These are phyloP conservation scores for Sigmodon hispidus DNA, from an alignment of 2,113 vertebrate species.

Conservation along the genomic window DNA sequence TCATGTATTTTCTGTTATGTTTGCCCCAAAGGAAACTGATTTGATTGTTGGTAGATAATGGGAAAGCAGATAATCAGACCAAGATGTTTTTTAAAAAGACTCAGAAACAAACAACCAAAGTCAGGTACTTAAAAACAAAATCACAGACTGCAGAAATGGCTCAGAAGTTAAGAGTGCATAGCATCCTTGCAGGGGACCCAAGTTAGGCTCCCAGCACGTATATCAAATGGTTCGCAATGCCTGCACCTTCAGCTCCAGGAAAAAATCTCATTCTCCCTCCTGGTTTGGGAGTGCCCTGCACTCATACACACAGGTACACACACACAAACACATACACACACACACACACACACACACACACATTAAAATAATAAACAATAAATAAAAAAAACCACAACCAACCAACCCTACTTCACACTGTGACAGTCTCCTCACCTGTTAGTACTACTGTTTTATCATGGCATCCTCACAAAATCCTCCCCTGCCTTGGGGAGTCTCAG, in stretches of 20 bases:
- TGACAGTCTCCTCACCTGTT: background rate
- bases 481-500: background rate
- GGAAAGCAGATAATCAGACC: background rate
- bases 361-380: background rate
- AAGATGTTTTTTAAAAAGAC: too few species aligned
- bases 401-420: background rate
- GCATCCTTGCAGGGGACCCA: background rate
- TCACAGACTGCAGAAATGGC: background rate
- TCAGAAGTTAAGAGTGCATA: background rate
- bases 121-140: background rate
- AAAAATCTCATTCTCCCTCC: background rate
- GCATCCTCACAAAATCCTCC: background rate
- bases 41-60: background rate
- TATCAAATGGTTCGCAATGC: too few species aligned
- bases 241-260: background rate
- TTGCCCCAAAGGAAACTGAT: background rate
- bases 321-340: background rate
- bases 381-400: background rate
- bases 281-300: background rate
- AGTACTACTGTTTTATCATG: background rate
- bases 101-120: background rate
- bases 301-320: background rate
- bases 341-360: background rate
- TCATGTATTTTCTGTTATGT: background rate
- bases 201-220: background rate